Conservation (phyloP, 1,140 invertebrate genomes). For the Caenorhabditis inopinata region DNA sequence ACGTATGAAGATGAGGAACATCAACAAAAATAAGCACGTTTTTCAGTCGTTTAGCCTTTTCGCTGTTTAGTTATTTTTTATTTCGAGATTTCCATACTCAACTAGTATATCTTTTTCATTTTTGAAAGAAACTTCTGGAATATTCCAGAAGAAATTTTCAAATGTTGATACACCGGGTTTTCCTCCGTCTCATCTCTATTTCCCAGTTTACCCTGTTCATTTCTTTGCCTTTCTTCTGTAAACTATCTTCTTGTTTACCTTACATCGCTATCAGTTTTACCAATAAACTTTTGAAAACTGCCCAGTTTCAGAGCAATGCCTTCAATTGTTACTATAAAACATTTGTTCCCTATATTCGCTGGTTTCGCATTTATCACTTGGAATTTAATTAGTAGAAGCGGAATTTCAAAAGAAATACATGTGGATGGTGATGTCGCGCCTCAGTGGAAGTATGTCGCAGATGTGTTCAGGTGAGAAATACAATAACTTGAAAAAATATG, state of each 20-base stretch:
- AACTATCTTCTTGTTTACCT: neutral
- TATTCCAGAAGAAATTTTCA: too few species aligned
- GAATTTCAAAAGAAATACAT: neutral
- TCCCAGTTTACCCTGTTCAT: neutral
- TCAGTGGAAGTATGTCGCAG: neutral
- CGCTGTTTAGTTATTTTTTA: neutral
- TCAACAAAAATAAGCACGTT: neutral
- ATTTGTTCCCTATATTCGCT: neutral
- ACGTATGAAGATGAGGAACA: constrained; percentile 39
- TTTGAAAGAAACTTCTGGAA: neutral
- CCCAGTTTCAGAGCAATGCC: neutral
- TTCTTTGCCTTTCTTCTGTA: neutral
- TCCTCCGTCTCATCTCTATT: neutral
- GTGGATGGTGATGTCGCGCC: neutral
- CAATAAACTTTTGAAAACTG: neutral
- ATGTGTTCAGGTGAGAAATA: neutral
- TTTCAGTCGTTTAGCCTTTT: neutral
- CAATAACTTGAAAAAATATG: neutral
- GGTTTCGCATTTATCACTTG: neutral
- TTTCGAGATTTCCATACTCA: neutral
- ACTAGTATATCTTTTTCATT: neutral
- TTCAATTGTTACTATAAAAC: neutral
- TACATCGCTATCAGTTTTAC: neutral
- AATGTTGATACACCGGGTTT: neutral
- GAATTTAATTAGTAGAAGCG: neutral